phyloP scores from a whole-genome alignment of 2,888 invertebrate species.

The Hemicrepidius hirtus region DNA sequence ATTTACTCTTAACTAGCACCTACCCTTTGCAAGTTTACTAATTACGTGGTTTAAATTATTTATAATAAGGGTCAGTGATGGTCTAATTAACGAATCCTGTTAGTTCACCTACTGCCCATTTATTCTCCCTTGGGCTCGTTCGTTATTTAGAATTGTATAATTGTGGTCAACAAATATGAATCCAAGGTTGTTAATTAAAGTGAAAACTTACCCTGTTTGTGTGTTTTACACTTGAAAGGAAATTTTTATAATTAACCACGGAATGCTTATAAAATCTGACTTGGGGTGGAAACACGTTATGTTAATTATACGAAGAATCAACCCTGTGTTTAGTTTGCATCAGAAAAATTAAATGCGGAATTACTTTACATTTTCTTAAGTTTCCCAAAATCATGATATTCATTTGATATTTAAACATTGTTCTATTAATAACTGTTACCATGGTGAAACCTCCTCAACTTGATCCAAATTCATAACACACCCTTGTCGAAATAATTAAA shows the following conservation, averaged over 20 bases:
- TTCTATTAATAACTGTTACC: neutral
- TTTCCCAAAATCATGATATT: no score
- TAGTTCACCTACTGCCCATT: neutral
- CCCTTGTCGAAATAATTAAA: no score
- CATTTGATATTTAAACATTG: no score
- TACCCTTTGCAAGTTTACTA: neutral
- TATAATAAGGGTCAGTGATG: conserved; percentile 3
- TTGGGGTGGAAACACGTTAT: no score
- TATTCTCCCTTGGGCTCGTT: conserved; percentile 7
- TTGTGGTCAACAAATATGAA: conserved; percentile 12
- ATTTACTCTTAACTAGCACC: no score
- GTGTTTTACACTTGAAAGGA: neutral
- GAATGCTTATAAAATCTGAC: neutral
- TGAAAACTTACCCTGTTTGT: neutral
- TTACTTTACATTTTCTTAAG: no score
- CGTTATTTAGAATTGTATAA: conserved; percentile 5
- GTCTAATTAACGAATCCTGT: conserved; percentile 11
- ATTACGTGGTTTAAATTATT: conserved; percentile 7
- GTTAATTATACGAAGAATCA: no score
- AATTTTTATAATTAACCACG: neutral
- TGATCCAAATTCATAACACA: no score
- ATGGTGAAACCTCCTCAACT: no score
- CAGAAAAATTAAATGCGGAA: no score
- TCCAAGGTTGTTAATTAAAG: conserved; percentile 16
- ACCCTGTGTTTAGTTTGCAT: no score